These are phyloP conservation scores for Conus canariensis DNA, from an alignment of 2,888 invertebrate genomes.

Conservation along the genomic window DNA sequence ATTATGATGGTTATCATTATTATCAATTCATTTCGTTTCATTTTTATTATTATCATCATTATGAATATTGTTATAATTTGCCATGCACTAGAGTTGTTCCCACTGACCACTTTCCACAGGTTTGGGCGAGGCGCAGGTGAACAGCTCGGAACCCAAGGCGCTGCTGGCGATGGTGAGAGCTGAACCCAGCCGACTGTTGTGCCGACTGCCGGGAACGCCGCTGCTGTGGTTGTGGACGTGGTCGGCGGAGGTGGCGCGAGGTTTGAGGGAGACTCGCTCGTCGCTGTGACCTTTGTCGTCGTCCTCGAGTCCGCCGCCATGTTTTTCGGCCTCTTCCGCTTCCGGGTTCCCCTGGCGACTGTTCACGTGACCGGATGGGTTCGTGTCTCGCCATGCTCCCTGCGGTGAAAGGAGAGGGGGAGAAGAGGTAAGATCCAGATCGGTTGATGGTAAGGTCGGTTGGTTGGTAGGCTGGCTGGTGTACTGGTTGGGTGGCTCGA, in stretches of 20 bases:
- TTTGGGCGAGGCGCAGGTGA: not conserved
- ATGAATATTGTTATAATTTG: too few relatives aligned
- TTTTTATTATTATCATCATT: too few relatives aligned
- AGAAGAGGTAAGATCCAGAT: not conserved
- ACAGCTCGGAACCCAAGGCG: not conserved
- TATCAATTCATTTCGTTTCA: too few relatives aligned
- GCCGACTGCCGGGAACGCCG: not conserved
- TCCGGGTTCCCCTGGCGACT: not conserved
- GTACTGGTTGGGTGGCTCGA: too few relatives aligned
- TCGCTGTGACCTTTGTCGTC: not conserved
- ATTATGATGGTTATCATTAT: too few relatives aligned
- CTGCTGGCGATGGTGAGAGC: constrained; percentile 1
- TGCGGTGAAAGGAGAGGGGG: not conserved
- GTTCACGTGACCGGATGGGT: not conserved
- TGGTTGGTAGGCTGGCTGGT: too few relatives aligned
- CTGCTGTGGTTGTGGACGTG: not conserved
- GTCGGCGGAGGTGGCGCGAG: not conserved
- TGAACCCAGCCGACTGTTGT: not conserved
- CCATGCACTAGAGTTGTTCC: too few relatives aligned
- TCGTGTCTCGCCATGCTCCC: not conserved
- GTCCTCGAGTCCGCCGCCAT: not conserved
- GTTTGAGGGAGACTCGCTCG: not conserved
- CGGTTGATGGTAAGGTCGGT: too few relatives aligned
- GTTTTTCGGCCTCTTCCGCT: not conserved
- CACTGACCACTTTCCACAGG: not conserved